phyloP scores from a whole-genome alignment of 2,888 invertebrate genomes.

The Trichacis sp. region DNA sequence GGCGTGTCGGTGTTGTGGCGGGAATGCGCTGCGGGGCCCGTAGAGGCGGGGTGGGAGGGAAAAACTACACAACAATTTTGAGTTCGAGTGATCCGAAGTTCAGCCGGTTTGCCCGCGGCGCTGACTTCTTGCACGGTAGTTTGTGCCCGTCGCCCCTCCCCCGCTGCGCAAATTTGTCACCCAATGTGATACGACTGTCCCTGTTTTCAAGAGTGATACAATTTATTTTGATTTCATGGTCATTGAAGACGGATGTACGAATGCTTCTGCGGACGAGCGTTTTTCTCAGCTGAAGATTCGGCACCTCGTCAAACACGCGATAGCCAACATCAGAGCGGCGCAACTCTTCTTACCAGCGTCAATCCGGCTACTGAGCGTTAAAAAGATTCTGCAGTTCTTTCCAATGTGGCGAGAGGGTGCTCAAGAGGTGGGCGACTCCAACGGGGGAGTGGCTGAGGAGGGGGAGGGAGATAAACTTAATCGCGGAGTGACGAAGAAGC shows the following conservation, averaged over 20 bases:
- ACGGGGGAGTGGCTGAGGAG: constrained; percentile 36
- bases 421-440: constrained; percentile 52
- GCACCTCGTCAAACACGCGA: background rate
- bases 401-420: constrained; percentile 45
- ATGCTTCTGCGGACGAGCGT: too few relatives aligned
- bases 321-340: background rate
- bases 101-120: constrained; percentile 63
- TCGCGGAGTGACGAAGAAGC: constrained; percentile 29
- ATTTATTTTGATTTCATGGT: too few relatives aligned
- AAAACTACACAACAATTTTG: constrained; percentile 68
- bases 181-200: too few relatives aligned
- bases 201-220: too few relatives aligned
- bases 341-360: constrained; percentile 13
- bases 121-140: constrained; percentile 66
- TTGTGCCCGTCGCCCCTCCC: constrained; percentile 60
- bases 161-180: constrained; percentile 48
- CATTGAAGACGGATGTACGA: too few relatives aligned
- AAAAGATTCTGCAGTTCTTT: constrained; percentile 53
- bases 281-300: too few relatives aligned
- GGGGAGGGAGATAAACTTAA: constrained; percentile 28
- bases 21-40: too few relatives aligned
- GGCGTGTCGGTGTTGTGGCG: too few relatives aligned
- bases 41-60: constrained; percentile 49
- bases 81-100: constrained; percentile 68
- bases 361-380: constrained; percentile 32